These are phyloP conservation scores for Latrodectus elegans DNA, from an alignment of 2,888 invertebrate genomes.

Conservation along the genomic window DNA sequence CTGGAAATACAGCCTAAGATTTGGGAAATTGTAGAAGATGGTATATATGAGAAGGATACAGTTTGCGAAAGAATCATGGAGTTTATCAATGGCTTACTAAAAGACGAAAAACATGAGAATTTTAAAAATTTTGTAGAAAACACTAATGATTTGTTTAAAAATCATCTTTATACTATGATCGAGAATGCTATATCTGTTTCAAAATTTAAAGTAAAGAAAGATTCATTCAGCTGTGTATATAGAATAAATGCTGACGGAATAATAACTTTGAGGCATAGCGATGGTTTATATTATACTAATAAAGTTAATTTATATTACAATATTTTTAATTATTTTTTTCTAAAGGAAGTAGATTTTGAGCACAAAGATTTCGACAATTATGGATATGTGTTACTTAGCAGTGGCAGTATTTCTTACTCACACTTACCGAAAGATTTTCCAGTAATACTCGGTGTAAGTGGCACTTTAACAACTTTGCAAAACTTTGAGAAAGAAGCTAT, in stretches of 20 bases:
- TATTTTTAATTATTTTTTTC: neutral
- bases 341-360: neutral
- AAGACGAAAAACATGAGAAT: conserved; percentile 1
- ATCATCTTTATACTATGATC: neutral
- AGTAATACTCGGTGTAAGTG: neutral
- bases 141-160: neutral
- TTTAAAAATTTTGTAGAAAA: neutral
- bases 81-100: neutral
- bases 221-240: neutral
- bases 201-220: neutral
- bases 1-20: neutral
- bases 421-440: neutral
- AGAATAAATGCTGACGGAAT: neutral
- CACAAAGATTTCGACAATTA: neutral
- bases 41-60: neutral
- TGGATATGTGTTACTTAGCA: neutral
- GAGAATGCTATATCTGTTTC: neutral
- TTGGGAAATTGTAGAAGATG: neutral
- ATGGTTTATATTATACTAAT: neutral
- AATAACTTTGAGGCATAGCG: neutral
- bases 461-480: neutral
- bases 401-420: neutral
- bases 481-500: neutral
- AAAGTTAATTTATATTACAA: neutral
- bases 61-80: neutral